Evolutionary conservation across 1,140 invertebrate genomes (phyloP).

Genomic region (Caerostris darwini): DNA sequence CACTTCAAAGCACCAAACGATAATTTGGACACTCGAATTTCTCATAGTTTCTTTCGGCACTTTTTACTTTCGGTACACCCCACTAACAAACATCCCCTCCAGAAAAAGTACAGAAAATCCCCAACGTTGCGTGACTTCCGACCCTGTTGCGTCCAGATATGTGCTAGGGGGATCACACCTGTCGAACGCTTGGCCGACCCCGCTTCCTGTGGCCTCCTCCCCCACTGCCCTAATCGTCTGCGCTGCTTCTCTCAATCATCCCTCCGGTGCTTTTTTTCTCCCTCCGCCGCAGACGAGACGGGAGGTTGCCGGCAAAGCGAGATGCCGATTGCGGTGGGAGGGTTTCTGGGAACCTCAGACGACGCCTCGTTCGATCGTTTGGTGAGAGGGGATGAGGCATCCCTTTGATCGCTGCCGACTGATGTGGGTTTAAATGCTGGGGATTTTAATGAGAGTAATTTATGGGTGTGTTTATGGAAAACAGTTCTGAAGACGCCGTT

Average conservation of each 20-base stretch:
- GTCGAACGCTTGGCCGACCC: constrained; percentile 42
- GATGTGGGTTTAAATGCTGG: background rate
- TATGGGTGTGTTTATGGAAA: constrained; percentile 10
- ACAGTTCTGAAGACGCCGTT: too few relatives aligned
- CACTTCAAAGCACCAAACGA: too few relatives aligned
- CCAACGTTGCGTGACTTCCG: constrained; percentile 58
- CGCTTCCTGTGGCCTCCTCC: constrained; percentile 42
- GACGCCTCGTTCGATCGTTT: constrained; percentile 3
- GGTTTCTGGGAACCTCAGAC: background rate
- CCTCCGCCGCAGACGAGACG: background rate
- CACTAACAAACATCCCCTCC: background rate
- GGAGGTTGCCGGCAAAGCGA: constrained; percentile 5
- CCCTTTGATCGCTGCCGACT: background rate
- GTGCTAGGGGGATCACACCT: constrained; percentile 56
- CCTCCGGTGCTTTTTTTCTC: background rate
- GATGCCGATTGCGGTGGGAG: background rate
- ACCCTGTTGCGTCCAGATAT: constrained; percentile 48
- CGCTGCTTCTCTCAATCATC: background rate
- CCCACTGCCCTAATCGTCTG: background rate
- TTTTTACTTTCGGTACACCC: background rate
- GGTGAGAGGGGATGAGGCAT: background rate
- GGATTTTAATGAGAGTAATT: constrained; percentile 24
- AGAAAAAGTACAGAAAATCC: background rate
- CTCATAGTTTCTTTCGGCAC: too few relatives aligned
- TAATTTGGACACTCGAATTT: too few relatives aligned